Conservation (phyloP, 2,113 vertebrate genomes). For the Salvelinus namaycush region DNA sequence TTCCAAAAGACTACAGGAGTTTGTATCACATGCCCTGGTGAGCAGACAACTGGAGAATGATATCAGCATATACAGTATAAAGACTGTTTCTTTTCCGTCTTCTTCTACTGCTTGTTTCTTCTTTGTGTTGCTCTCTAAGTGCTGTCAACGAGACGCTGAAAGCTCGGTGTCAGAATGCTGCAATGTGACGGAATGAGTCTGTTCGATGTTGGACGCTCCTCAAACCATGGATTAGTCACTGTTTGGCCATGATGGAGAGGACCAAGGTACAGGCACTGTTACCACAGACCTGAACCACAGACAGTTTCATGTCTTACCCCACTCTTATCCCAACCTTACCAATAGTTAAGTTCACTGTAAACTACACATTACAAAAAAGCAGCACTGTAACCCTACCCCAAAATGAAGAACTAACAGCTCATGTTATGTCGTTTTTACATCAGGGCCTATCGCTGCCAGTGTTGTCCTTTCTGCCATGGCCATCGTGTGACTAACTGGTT, state of each 20-base stretch:
- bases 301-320: background rate
- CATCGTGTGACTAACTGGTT: slow-evolving; percentile 49
- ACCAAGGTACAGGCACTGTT: background rate
- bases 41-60: slow-evolving; percentile 64
- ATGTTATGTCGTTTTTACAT: background rate
- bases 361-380: background rate
- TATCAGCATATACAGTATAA: slow-evolving; percentile 52
- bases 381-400: background rate
- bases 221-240: background rate
- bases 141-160: slow-evolving; percentile 61
- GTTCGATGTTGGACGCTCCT: slow-evolving; percentile 60
- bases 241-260: slow-evolving; percentile 56
- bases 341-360: too few relatives aligned
- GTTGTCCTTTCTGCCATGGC: slow-evolving; percentile 47
- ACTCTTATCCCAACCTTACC: background rate
- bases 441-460: background rate
- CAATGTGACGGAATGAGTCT: slow-evolving; percentile 66
- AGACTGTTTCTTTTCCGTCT: slow-evolving; percentile 53
- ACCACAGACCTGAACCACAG: background rate
- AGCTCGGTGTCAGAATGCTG: slow-evolving; percentile 60
- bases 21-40: slow-evolving; percentile 35
- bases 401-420: background rate
- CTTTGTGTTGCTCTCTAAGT: slow-evolving; percentile 64
- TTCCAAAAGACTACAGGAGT: background rate
- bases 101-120: slow-evolving; percentile 51